Percentiles rank a stretch among this genome's conserved stretches.
These are phyloP conservation scores for Ophonus ardosiacus DNA, from an alignment of 2,888 invertebrate species.

Conservation along the genomic window DNA sequence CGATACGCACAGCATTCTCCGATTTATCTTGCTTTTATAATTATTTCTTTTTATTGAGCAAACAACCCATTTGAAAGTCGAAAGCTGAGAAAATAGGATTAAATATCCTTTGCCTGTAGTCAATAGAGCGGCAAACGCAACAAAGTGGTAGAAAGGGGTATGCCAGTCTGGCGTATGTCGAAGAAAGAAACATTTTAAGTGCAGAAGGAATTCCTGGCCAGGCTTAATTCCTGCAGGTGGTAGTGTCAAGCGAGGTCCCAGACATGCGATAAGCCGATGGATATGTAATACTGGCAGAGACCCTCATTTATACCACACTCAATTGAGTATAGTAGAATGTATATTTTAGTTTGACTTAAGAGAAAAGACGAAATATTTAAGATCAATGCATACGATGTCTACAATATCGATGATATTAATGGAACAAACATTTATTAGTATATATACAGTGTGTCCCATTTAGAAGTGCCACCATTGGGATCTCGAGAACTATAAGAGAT, in stretches of 20 bases:
- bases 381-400: too few relatives aligned
- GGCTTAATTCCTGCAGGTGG: constrained; percentile 31
- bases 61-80: constrained; percentile 21
- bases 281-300: too few relatives aligned
- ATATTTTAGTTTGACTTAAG: too few relatives aligned
- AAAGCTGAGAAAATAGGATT: constrained; percentile 58
- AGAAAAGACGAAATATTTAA: too few relatives aligned
- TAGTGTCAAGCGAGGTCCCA: constrained; percentile 52
- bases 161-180: not conserved
- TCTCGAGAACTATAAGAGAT: too few relatives aligned
- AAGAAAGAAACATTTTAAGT: constrained; percentile 22
- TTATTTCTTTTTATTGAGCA: not conserved
- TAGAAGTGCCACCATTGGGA: too few relatives aligned
- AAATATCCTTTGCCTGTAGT: constrained; percentile 46
- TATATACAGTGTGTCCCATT: too few relatives aligned
- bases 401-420: too few relatives aligned
- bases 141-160: not conserved
- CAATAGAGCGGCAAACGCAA: constrained; percentile 33
- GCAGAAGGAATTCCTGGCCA: constrained; percentile 46
- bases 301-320: too few relatives aligned
- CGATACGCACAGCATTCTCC: not conserved
- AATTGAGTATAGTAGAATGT: too few relatives aligned
- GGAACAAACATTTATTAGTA: too few relatives aligned
- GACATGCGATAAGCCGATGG: not conserved
- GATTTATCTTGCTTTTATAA: not conserved